Evolutionary conservation across 2,888 invertebrate genomes (phyloP).

Genomic region (Sisyra terminalis): DNA sequence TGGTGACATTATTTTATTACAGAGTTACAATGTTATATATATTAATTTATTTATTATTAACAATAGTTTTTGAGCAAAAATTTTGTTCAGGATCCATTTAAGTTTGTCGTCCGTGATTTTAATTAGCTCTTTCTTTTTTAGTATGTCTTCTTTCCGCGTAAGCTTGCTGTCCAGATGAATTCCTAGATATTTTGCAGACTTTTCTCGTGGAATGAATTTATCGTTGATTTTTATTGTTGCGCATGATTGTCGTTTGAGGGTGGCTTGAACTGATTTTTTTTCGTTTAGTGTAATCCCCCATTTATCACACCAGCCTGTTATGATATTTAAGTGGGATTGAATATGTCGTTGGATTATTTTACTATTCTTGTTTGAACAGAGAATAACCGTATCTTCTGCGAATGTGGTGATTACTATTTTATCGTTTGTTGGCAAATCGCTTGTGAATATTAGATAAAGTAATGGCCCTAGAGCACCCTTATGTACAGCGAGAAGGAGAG

Average conservation of each 20-base stretch:
- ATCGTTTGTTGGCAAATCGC: conserved; percentile 9
- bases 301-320: conserved; percentile 10
- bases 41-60: no score
- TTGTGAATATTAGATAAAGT: conserved; percentile 10
- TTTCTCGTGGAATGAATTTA: conserved; percentile 8
- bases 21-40: no score
- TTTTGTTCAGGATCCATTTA: no score
- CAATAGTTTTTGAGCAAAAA: no score
- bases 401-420: conserved; percentile 9
- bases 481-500: no score
- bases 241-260: conserved; percentile 10
- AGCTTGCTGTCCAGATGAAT: conserved; percentile 13
- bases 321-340: conserved; percentile 8
- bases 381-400: conserved; percentile 10
- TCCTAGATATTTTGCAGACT: conserved; percentile 14
- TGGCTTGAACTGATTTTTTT: conserved; percentile 12
- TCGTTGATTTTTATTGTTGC: conserved; percentile 9
- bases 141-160: conserved; percentile 11
- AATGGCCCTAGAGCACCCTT: conserved; percentile 2
- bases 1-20: no score
- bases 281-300: conserved; percentile 13
- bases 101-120: no score
- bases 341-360: conserved; percentile 6
- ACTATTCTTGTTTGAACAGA: conserved; percentile 7
- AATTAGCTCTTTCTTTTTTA: no score